Evolutionary conservation across 2,888 invertebrate species (phyloP).

Genomic region (Sinhomidia bicolor): DNA sequence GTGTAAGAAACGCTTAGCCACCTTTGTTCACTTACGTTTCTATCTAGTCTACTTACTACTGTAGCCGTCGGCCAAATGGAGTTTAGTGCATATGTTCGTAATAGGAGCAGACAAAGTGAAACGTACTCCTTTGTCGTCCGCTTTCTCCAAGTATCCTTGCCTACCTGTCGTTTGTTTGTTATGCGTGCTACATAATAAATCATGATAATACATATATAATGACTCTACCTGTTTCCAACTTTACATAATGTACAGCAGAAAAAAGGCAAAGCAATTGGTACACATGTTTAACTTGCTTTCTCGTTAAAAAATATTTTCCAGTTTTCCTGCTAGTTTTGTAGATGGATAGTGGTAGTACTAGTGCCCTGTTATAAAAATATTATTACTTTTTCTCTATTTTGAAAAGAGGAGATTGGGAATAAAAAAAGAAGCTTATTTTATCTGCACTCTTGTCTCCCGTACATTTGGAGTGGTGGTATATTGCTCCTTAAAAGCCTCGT

Average conservation of each 20-base stretch:
- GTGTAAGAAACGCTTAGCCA: too few relatives aligned
- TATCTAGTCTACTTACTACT: too few relatives aligned
- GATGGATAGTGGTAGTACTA: too few relatives aligned
- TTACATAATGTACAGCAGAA: too few relatives aligned
- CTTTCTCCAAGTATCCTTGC: too few relatives aligned
- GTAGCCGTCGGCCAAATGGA: background rate
- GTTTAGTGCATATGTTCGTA: background rate
- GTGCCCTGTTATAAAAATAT: constrained; percentile 30
- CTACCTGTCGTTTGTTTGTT: too few relatives aligned
- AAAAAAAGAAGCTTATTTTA: constrained; percentile 23
- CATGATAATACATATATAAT: too few relatives aligned
- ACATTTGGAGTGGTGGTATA: background rate
- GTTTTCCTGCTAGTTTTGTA: too few relatives aligned
- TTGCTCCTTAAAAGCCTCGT: constrained; percentile 18
- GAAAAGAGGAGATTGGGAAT: constrained; percentile 1
- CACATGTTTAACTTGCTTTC: too few relatives aligned
- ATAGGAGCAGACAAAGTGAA: background rate
- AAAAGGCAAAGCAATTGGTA: too few relatives aligned
- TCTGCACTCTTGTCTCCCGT: constrained; percentile 17
- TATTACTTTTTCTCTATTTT: constrained; percentile 25
- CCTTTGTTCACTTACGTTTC: background rate
- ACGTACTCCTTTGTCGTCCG: background rate
- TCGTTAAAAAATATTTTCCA: background rate
- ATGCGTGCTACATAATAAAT: too few relatives aligned
- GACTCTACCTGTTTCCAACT: too few relatives aligned